A percentile compares a stretch with the other conserved stretches of the same genome.
Conservation (phyloP, 2,888 invertebrate species). For the Leptinotarsa rubiginosa region DNA sequence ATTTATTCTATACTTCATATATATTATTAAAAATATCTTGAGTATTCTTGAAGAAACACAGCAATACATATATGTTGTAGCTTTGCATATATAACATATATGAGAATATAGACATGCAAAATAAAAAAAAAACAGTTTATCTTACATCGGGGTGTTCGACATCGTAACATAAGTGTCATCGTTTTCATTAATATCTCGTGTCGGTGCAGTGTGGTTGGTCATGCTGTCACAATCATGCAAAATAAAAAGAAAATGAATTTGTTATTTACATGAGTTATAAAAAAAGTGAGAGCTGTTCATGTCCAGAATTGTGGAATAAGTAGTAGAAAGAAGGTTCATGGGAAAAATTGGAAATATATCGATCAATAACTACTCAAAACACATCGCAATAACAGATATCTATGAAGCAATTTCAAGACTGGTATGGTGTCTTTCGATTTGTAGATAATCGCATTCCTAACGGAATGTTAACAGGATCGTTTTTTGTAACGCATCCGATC, state of each 20-base stretch:
- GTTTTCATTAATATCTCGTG: constrained; percentile 48
- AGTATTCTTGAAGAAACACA: no score
- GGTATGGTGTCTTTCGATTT: no score
- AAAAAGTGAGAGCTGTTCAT: background rate
- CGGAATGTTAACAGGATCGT: no score
- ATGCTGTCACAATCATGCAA: constrained; percentile 48
- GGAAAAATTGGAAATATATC: background rate
- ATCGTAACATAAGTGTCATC: constrained; percentile 49
- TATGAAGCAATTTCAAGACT: no score
- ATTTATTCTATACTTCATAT: no score
- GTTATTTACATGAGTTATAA: constrained; percentile 6
- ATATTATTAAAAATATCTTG: no score
- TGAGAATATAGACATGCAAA: constrained; percentile 11
- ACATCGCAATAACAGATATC: no score
- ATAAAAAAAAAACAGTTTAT: constrained; percentile 31
- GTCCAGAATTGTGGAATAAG: background rate
- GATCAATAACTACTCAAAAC: no score
- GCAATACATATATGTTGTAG: no score
- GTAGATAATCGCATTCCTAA: no score
- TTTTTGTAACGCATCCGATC: no score
- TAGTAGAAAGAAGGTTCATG: background rate
- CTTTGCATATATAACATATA: no score
- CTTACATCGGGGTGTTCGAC: constrained; percentile 49
- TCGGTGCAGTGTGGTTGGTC: constrained; percentile 46
- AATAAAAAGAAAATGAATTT: constrained; percentile 41